Base-by-base conservation (phyloP, 2,113 vertebrate species). In the Psilopogon haemacephalus region DNA sequence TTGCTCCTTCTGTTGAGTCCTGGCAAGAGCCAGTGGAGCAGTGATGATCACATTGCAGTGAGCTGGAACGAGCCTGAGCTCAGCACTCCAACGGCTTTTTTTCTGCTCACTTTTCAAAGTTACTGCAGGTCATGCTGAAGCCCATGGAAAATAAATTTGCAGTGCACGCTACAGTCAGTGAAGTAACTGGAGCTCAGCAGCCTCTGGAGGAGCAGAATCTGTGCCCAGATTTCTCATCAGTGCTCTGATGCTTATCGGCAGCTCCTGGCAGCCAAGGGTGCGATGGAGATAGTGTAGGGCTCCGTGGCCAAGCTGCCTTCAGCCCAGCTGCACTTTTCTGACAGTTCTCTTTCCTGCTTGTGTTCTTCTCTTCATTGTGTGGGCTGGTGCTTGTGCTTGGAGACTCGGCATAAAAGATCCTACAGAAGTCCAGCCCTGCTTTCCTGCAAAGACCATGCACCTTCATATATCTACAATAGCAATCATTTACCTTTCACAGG, bases 101-200 rank as follows among this genome's bases (percentile, higher is more conserved):
- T 55, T 50, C 63, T 85, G 37, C 17, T 73, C 14, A 12, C 21
- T 75, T 37, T 64, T 69, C 44, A 16, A 73, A 73, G 71, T 85
- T 6, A 33, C 15, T 65, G n/a, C 73, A 55, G 59, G 68, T 92
- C 77, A 75, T 24, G 32, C 26, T 60, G 21, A 86, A 50, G 15
- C 69, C 82, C 55, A 40, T 59, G 55, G 59, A 92, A 95, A 95
- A 91, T 76, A 84, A 85, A 40, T 94, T 95, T 92, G 75, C 37
- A 65, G n/a, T 73, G 56, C 23, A 46, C 1, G 7, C 16, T 37
- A 68, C 74, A 88, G 28, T 46, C 80, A 71, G 54, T 38, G 58
- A 65, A 85, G 65, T 88, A 71, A 90, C 77, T 86, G 23, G 68
- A 84, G 35, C 26, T 35, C 46, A 81, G 24, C 30, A 75, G 56